Conservation (phyloP, 2,113 vertebrate genomes). For the Toxotes chatareus region DNA sequence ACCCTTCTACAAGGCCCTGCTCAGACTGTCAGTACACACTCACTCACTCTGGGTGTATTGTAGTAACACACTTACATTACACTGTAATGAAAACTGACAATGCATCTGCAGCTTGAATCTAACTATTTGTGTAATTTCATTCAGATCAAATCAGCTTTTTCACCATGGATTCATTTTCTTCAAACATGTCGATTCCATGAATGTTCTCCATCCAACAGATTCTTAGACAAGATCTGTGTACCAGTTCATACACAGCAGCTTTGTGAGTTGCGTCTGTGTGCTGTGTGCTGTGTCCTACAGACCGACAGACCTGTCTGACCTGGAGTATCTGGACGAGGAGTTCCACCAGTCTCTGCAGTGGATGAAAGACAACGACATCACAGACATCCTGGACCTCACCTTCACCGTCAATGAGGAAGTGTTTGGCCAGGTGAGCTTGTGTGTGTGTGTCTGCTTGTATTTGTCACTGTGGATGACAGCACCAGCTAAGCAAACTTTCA, state of each 20-base stretch:
- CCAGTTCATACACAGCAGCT: not conserved
- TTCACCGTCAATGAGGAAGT: slow-evolving; percentile 99
- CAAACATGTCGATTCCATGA: not conserved
- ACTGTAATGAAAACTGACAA: no score
- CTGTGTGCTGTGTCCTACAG: slow-evolving; percentile 75
- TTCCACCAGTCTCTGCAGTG: slow-evolving; percentile 99
- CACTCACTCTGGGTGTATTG: not conserved
- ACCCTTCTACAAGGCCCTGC: slow-evolving; percentile 97
- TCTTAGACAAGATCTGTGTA: not conserved
- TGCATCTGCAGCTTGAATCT: no score
- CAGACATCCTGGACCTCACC: slow-evolving; percentile 96
- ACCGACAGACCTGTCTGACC: slow-evolving; percentile 94
- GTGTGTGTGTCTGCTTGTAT: not conserved
- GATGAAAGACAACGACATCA: slow-evolving; percentile 99
- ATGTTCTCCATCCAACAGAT: no score
- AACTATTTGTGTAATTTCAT: no score
- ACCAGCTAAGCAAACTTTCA: not conserved
- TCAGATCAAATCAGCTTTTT: no score
- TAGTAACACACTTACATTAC: no score
- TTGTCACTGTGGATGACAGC: not conserved
- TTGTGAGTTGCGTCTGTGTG: not conserved
- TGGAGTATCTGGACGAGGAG: slow-evolving; percentile 98
- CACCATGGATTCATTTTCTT: no score
- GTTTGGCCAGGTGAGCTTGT: slow-evolving; percentile 91
- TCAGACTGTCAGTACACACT: slow-evolving; percentile 90